Evolutionary conservation across 2,888 invertebrate species (phyloP), one percentile per base, ranked within the genome.

Genomic region (Stenoptilia bipunctidactyla): DNA sequence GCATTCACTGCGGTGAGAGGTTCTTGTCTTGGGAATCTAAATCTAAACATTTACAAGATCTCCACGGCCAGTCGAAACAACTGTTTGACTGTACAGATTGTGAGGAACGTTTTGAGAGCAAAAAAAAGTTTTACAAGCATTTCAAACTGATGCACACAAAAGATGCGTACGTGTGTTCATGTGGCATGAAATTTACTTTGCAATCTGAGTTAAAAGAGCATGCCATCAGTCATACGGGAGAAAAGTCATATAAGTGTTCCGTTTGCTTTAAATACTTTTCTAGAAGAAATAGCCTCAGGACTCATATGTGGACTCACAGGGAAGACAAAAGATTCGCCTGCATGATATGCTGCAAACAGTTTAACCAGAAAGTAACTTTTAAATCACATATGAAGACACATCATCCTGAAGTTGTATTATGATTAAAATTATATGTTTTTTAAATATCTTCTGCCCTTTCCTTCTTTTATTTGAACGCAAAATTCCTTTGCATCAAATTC

Each of bases 391-490:
- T 60, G 51, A 50, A 45, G 35, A 56, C 66, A 0, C 58, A 67
- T 15, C 76, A 76, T 47, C 71, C 73, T 0, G 70, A 68, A 27
- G 41, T 59, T 30, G 30, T 10, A 8, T 20, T 20, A 20, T 20
- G 20, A 20, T 20, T 5, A 20, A 20, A 20, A n/a, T n/a, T n/a
- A n/a, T n/a, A n/a, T n/a, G n/a, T n/a, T n/a, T n/a, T n/a, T n/a
- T n/a, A n/a, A n/a, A n/a, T n/a, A n/a, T n/a, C n/a, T n/a, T n/a
- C n/a, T n/a, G n/a, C n/a, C n/a, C n/a, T n/a, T n/a, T n/a, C n/a
- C n/a, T n/a, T n/a, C n/a, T n/a, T n/a, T n/a, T n/a, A n/a, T n/a
- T n/a, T n/a, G n/a, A n/a, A n/a, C n/a, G n/a, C n/a, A n/a, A n/a
- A n/a, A n/a, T n/a, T n/a, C n/a, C n/a, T n/a, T n/a, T n/a, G n/a